Conservation (phyloP, 2,888 invertebrate genomes). For the Meandrusa payeni region DNA sequence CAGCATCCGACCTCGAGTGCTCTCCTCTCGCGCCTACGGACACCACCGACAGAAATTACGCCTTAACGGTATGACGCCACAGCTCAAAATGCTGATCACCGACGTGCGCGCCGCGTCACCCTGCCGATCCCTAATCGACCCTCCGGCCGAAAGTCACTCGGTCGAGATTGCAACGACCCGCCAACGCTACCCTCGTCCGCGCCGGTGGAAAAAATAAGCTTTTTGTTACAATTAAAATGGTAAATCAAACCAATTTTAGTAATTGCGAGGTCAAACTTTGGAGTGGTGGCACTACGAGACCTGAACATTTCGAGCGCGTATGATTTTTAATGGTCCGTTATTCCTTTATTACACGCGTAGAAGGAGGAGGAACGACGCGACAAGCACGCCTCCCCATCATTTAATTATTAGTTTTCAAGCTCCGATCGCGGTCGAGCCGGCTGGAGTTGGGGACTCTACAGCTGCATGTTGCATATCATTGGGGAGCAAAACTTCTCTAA, state of each 20-base stretch:
- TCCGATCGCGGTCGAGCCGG: slow-evolving; percentile 13
- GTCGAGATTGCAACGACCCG: slow-evolving; percentile 71
- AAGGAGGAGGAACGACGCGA: slow-evolving; percentile 29
- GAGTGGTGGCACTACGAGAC: slow-evolving; percentile 58
- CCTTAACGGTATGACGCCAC: slow-evolving; percentile 72
- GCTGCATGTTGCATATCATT: slow-evolving; percentile 16
- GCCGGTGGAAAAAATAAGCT: slow-evolving; percentile 74
- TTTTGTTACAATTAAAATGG: slow-evolving; percentile 81
- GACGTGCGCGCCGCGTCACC: slow-evolving; percentile 45
- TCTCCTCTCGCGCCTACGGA: slow-evolving; percentile 78
- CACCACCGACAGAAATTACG: slow-evolving; percentile 76
- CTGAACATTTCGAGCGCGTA: slow-evolving; percentile 60
- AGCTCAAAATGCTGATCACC: slow-evolving; percentile 69
- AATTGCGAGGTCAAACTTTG: slow-evolving; percentile 78
- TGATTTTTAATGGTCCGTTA: slow-evolving; percentile 58
- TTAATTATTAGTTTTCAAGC: slow-evolving; percentile 38
- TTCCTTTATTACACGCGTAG: slow-evolving; percentile 39
- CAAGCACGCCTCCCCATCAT: slow-evolving; percentile 33
- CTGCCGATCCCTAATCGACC: slow-evolving; percentile 69
- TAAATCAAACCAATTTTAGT: slow-evolving; percentile 81
- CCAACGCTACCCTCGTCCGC: slow-evolving; percentile 49
- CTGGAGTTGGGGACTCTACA: slow-evolving; percentile 3
- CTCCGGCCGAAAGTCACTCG: slow-evolving; percentile 75
- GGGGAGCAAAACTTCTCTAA: slow-evolving; percentile 8
- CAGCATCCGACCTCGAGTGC: slow-evolving; percentile 81